Base-by-base conservation (phyloP, 2,888 invertebrate genomes). In the Mesodorylaimus sp. region DNA sequence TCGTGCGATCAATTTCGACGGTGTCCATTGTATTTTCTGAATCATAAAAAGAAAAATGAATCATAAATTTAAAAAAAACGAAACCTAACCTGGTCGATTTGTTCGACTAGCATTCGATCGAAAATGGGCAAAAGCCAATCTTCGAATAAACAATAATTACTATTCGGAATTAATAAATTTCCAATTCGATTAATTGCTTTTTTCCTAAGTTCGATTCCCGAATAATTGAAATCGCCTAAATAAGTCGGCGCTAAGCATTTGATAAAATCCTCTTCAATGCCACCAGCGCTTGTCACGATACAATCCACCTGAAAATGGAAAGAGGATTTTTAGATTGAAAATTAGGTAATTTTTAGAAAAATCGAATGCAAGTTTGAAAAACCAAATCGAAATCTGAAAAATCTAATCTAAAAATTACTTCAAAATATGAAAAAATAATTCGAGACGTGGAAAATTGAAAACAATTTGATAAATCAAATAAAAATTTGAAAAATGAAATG, bases 251-350 rank as follows among this genome's bases (percentile, higher is more conserved):
- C 87, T 49, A 99, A 73, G 66, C 97, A 97, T 73, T 99, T 99
- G 41, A 99, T 97, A 43, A 97, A 78, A 72, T 99, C 97, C 70
- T 99, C 97, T 68, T 99, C 97, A 0, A 99, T 75, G 0, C 97
- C 97, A 1, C 97, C 97, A 0, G 95, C 97, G 13, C 91, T 88
- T 0, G 95, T 85, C 1, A 97, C 95, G 55, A 99, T 76, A 64
- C 89, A 89, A 69, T 99, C 97, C 29, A 97, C 78, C 77, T 80
- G 61, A 50, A 63, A 51, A 54, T 59, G 61, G n/a, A 50, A 19
- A 3, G 3, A 50, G 13, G 5, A 10, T 23, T 50, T 28, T n/a
- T 45, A 50, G 16, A 49, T 13, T 13, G 19, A 47, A 47, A 7
- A 19, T 21, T n/a, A n/a, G 10, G 16, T 47, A 46, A 29, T 62